Base-by-base conservation (phyloP, 2,888 invertebrate species). In the Ametastegia equiseti region DNA sequence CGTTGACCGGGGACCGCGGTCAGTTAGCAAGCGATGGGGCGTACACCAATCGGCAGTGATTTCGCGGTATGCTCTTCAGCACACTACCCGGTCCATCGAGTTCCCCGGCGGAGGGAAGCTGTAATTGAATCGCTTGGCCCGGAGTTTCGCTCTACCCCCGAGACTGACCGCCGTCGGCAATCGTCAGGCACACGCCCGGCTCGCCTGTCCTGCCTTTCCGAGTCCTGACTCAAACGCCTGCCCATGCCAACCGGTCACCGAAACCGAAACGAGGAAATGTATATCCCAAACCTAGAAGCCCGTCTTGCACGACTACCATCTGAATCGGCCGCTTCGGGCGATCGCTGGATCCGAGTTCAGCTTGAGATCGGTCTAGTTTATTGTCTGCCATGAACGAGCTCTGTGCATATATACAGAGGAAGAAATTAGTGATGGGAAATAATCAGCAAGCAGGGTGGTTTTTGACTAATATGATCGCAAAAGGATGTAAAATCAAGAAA, bases 121-220 rank as follows among this genome's bases (percentile, higher is more conserved):
- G 80, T 84, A 89, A 88, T 86, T 86, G 88, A 88, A 88, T 88
- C 86, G 88, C 85, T 83, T 63, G 78, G n/a, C 60, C 60, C 78
- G 60, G n/a, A 57, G 78, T 60, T 42, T 60, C 39, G 27, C 42
- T 78, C 78, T 33, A n/a, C 57, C 54, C 78, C 85, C 80, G 83
- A 85, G 86, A 86, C 87, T 80, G 85, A 84, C 82, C 84, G 63
- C 86, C 84, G 78, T 80, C 78, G 85, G 88, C 87, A 83, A 86
- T 87, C 88, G 87, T 87, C 89, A 87, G 84, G 84, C 80, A 84
- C 87, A 88, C 87, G 60, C 78, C 30, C n/a, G n/a, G 27, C 27
- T 19, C 60, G 57, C 60, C 77, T 60, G 60, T 73, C 73, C 73
- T 36, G 50, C 33, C 54, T 15, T 45, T 36, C 50, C 19, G 50